Evolutionary conservation across 2,888 invertebrate species (phyloP).

Genomic region (Apotomis turbidana): DNA sequence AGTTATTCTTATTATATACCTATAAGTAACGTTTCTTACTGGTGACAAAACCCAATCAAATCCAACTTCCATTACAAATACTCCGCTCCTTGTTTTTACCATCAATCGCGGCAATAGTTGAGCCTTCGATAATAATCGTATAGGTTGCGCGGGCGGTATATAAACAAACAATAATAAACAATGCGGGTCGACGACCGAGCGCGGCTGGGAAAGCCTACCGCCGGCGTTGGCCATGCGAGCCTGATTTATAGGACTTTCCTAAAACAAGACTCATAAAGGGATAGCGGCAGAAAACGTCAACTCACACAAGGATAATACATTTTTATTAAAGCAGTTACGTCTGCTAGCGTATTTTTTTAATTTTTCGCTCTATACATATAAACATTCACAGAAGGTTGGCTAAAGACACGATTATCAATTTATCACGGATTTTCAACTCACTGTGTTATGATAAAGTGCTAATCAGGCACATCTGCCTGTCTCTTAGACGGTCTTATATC

Average conservation of each 20-base stretch:
- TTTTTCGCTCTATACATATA: no score
- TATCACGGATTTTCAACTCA: no score
- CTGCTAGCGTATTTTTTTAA: no score
- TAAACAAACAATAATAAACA: conserved; percentile 28
- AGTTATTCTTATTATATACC: no score
- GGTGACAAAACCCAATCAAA: not conserved
- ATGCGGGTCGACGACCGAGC: conserved; percentile 24
- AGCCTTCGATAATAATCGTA: conserved; percentile 24
- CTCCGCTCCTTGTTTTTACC: conserved; percentile 1
- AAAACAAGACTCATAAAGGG: not conserved
- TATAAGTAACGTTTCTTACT: not conserved
- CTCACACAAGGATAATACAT: no score
- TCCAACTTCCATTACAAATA: not conserved
- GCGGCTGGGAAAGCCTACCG: conserved; percentile 24
- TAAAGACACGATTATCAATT: no score
- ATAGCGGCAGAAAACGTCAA: no score
- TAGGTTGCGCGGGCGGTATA: conserved; percentile 23
- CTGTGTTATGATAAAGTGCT: no score
- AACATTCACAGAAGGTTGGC: no score
- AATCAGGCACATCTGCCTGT: no score
- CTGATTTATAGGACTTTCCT: not conserved
- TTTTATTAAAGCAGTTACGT: no score
- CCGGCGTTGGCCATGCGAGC: not conserved
- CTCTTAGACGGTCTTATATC: no score
- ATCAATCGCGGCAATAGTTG: conserved; percentile 22